phyloP scores from a whole-genome alignment of 2,888 invertebrate species.

The Nephrocerus scutellatus region DNA sequence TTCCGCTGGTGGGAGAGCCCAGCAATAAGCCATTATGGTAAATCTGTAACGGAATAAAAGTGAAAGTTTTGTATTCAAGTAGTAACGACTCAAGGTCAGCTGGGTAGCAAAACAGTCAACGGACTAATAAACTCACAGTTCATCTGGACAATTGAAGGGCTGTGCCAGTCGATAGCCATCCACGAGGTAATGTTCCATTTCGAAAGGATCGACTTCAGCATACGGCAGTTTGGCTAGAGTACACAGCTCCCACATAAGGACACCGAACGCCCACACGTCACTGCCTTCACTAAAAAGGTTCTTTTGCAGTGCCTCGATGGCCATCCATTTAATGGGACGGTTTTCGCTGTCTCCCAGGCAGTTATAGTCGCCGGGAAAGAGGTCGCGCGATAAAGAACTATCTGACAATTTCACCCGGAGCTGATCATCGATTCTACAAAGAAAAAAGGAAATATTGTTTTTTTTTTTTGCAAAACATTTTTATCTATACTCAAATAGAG shows the following conservation, averaged over 20 bases:
- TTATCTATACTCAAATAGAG: neutral
- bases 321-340: slow-evolving; percentile 90
- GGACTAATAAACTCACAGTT: slow-evolving; percentile 63
- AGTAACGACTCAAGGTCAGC: neutral
- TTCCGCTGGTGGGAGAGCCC: slow-evolving; percentile 81
- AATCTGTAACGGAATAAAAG: slow-evolving; percentile 53
- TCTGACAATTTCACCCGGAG: slow-evolving; percentile 80
- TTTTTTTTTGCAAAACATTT: slow-evolving; percentile 1
- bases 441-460: neutral
- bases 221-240: slow-evolving; percentile 87
- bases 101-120: neutral
- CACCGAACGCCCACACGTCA: slow-evolving; percentile 96
- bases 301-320: slow-evolving; percentile 75
- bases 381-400: slow-evolving; percentile 78
- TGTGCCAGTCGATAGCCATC: slow-evolving; percentile 86
- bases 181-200: slow-evolving; percentile 78
- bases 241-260: slow-evolving; percentile 87
- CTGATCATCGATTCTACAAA: slow-evolving; percentile 62
- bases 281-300: slow-evolving; percentile 78
- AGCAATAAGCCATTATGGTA: slow-evolving; percentile 89
- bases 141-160: slow-evolving; percentile 91
- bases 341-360: slow-evolving; percentile 91
- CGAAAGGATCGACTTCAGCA: slow-evolving; percentile 85
- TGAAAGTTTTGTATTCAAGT: slow-evolving; percentile 8
- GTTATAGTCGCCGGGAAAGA: slow-evolving; percentile 90